These are phyloP conservation scores for Eudyptes chrysolophus DNA, from an alignment of 2,113 vertebrate species.

Conservation along the genomic window DNA sequence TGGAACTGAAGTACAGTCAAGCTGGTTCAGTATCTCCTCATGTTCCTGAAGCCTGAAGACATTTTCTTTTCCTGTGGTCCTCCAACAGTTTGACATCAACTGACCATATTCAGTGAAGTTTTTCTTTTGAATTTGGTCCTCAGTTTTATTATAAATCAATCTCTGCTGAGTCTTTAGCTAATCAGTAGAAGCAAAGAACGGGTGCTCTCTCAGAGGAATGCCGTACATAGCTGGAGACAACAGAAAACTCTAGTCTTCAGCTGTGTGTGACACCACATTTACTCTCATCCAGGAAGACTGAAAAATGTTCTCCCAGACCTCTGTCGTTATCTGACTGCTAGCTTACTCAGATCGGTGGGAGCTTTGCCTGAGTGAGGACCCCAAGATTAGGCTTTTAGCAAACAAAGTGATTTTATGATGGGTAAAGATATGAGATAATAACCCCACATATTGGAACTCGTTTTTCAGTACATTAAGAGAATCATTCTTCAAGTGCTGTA, in stretches of 20 bases:
- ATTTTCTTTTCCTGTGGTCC: neutral
- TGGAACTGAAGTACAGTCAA: neutral
- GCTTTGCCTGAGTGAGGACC: neutral
- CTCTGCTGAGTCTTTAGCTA: neutral
- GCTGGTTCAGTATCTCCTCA: neutral
- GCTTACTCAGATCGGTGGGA: neutral
- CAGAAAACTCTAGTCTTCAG: neutral
- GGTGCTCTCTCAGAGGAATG: neutral
- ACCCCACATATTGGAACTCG: neutral
- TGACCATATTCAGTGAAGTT: neutral
- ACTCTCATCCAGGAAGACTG: neutral
- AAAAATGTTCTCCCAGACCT: neutral
- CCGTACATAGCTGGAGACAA: neutral
- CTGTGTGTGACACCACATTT: neutral
- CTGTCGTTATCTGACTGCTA: neutral
- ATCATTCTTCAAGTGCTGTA: neutral
- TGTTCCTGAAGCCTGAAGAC: neutral
- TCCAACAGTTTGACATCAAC: neutral
- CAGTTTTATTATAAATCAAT: neutral
- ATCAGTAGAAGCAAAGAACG: neutral
- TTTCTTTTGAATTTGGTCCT: neutral
- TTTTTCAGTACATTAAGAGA: constrained; percentile 1
- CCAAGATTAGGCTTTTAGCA: neutral
- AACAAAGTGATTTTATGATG: constrained; percentile 8
- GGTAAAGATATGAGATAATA: neutral